Evolutionary conservation across 2,888 invertebrate species (phyloP).

Genomic region (Oeneis ivallda): DNA sequence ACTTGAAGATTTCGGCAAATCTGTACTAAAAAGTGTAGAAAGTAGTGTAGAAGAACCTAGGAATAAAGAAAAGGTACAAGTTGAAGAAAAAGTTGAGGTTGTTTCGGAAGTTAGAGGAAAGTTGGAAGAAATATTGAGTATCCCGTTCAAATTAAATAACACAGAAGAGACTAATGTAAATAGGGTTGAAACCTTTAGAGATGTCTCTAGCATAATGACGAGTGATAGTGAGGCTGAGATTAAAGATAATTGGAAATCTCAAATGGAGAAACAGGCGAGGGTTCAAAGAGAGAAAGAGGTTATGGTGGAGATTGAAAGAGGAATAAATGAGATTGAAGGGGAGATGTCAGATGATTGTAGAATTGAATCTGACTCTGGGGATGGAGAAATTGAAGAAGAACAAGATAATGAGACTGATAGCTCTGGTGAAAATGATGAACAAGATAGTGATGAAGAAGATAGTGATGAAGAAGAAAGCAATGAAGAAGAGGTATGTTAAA

Average conservation of each 20-base stretch:
- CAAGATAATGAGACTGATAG: conserved; percentile 30
- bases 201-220: conserved; percentile 65
- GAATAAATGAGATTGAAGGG: conserved; percentile 70
- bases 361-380: conserved; percentile 39
- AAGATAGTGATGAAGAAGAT: not conserved
- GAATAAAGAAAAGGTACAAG: conserved; percentile 24
- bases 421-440: not conserved
- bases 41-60: conserved; percentile 45
- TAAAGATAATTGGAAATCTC: conserved; percentile 47
- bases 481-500: not conserved
- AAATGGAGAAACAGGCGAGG: conserved; percentile 45
- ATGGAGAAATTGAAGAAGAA: conserved; percentile 40
- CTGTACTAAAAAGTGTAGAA: conserved; percentile 50
- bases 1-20: conserved; percentile 61
- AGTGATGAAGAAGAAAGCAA: not conserved
- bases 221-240: conserved; percentile 69
- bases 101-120: not conserved
- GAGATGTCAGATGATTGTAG: conserved; percentile 58
- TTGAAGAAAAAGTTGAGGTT: conserved; percentile 25
- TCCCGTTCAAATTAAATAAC: conserved; percentile 53
- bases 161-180: conserved; percentile 45
- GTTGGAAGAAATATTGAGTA: conserved; percentile 42
- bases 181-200: conserved; percentile 35
- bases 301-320: conserved; percentile 72
- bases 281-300: conserved; percentile 67